Conservation (phyloP, 2,888 invertebrate genomes). For the Drosophila neutralis region DNA sequence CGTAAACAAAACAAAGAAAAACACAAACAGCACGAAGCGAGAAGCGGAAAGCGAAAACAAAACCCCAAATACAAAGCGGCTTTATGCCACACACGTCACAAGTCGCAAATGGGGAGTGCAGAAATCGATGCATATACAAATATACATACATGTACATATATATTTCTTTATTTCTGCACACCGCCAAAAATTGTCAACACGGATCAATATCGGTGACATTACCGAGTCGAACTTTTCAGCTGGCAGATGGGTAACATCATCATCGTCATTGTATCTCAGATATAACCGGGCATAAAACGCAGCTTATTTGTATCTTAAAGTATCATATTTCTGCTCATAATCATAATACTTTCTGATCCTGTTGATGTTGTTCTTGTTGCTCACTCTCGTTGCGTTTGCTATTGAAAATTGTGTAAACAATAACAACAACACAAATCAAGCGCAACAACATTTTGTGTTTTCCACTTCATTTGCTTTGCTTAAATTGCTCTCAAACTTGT, state of each 20-base stretch:
- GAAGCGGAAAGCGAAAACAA: slow-evolving; percentile 18
- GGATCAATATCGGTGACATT: slow-evolving; percentile 63
- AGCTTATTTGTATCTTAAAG: slow-evolving; percentile 63
- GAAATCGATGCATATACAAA: slow-evolving; percentile 36
- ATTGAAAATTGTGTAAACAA: slow-evolving; percentile 44
- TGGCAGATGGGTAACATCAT: slow-evolving; percentile 25
- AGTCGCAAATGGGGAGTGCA: slow-evolving; percentile 38
- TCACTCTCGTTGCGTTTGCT: slow-evolving; percentile 4
- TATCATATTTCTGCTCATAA: slow-evolving; percentile 69
- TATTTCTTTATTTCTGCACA: slow-evolving; percentile 60
- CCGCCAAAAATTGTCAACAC: slow-evolving; percentile 71
- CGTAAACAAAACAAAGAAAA: slow-evolving; percentile 14
- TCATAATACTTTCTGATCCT: slow-evolving; percentile 47
- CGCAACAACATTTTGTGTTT: slow-evolving; percentile 48
- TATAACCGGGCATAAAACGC: slow-evolving; percentile 62
- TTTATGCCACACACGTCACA: slow-evolving; percentile 63
- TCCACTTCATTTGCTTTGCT: slow-evolving; percentile 42
- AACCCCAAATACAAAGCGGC: slow-evolving; percentile 29
- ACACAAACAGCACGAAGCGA: neutral
- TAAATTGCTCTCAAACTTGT: slow-evolving; percentile 26
- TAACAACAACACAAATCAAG: slow-evolving; percentile 55
- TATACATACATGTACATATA: neutral
- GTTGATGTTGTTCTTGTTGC: neutral
- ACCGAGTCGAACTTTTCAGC: slow-evolving; percentile 7
- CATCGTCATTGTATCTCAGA: slow-evolving; percentile 38